A percentile compares a stretch with the other conserved stretches of the same genome.
Conservation (phyloP, 2,888 invertebrate genomes). For the Drosophila greeni region DNA sequence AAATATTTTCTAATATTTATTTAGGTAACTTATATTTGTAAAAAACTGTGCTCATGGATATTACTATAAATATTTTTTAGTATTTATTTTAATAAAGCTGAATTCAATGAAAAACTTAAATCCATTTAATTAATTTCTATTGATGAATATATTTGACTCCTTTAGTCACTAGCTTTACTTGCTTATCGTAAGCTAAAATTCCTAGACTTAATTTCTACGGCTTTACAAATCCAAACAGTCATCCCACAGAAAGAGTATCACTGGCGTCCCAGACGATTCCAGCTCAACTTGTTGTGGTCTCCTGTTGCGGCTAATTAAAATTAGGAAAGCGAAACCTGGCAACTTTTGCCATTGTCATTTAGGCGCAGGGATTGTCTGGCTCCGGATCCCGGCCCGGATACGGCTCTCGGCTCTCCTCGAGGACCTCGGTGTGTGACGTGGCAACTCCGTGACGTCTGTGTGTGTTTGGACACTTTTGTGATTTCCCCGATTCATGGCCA, state of each 20-base stretch:
- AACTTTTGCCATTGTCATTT: conserved; percentile 41
- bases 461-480: conserved; percentile 29
- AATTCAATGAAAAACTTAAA: no score
- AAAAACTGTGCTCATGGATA: no score
- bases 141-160: no score
- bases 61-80: no score
- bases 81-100: no score
- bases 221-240: background rate
- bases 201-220: no score
- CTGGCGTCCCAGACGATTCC: background rate
- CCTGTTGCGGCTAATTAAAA: conserved; percentile 57
- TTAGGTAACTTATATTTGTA: no score
- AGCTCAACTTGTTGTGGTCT: conserved; percentile 27
- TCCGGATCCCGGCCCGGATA: conserved; percentile 15
- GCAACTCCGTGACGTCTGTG: conserved; percentile 8
- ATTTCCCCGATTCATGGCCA: conserved; percentile 38
- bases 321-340: conserved; percentile 40
- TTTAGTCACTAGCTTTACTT: no score
- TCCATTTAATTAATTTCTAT: no score
- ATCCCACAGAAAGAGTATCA: background rate
- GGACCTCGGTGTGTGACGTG: conserved; percentile 13
- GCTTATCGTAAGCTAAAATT: background rate
- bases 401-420: conserved; percentile 8
- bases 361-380: conserved; percentile 42
- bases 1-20: no score